These are phyloP conservation scores for Apodemus agrarius DNA, from an alignment of 2,797 vertebrate genomes.

Conservation along the genomic window DNA sequence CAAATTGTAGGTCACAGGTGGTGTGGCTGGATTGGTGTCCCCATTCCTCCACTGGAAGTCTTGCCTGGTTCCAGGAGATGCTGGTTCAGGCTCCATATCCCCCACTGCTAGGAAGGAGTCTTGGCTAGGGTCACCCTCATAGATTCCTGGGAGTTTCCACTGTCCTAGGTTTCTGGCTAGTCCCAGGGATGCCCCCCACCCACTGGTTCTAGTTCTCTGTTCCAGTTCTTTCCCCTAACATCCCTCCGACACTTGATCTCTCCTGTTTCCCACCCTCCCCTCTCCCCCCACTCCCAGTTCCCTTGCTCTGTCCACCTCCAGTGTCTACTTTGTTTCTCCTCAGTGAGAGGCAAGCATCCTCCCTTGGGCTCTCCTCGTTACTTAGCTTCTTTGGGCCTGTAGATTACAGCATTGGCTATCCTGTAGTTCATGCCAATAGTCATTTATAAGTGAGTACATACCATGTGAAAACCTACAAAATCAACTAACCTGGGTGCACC, in stretches of 20 bases:
- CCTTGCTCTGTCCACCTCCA: not conserved
- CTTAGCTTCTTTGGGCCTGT: not conserved
- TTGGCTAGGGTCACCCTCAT: not conserved
- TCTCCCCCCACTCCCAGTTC: not conserved
- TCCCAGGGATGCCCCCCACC: not conserved
- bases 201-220: not conserved
- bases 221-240: not conserved
- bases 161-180: not conserved
- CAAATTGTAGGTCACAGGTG: not conserved
- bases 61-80: not conserved
- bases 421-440: not conserved
- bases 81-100: not conserved
- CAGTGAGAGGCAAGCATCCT: not conserved
- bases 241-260: not conserved
- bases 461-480: not conserved
- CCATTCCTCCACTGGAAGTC: not conserved
- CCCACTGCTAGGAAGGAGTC: not conserved
- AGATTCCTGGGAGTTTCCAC: not conserved
- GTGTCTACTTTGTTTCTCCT: not conserved
- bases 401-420: not conserved
- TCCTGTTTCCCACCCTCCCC: not conserved
- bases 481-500: not conserved
- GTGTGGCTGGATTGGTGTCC: not conserved
- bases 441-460: not conserved
- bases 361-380: not conserved